phyloP scores from a whole-genome alignment of 2,113 vertebrate species.

The Tachysurus vachellii region DNA sequence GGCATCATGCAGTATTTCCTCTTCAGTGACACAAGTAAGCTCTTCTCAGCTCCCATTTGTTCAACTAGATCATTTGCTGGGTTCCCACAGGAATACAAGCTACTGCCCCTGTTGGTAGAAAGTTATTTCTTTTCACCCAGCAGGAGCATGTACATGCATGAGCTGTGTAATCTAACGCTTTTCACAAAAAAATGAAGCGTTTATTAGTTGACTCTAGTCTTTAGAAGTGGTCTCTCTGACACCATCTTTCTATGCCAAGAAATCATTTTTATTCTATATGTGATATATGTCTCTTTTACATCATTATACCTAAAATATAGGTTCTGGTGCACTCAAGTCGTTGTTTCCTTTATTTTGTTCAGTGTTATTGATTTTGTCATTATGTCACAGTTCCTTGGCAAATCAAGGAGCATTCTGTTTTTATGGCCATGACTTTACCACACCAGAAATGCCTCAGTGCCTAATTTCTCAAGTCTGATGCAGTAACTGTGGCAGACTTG shows the following conservation, averaged over 20 bases:
- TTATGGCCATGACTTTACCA: not conserved
- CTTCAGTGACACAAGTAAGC: not conserved
- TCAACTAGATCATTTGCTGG: not conserved
- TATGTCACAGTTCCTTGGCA: not conserved
- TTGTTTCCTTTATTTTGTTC: not conserved
- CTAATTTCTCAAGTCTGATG: constrained; percentile 10
- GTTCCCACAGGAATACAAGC: not conserved
- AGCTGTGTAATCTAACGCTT: not conserved
- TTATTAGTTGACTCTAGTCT: not conserved
- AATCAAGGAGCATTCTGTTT: constrained; percentile 20
- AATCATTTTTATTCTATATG: not conserved
- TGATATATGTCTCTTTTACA: not conserved
- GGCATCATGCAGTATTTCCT: not conserved
- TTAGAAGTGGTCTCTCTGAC: not conserved
- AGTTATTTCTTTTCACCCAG: constrained; percentile 12
- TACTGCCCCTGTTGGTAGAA: not conserved
- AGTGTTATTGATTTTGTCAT: not conserved
- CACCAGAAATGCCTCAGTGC: constrained; percentile 11
- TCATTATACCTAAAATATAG: not conserved
- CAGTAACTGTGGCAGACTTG: constrained; percentile 35
- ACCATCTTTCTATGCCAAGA: not conserved
- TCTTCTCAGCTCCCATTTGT: constrained; percentile 15
- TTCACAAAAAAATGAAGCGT: not conserved
- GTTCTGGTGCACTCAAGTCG: not conserved
- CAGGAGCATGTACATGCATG: not conserved